phyloP scores from a whole-genome alignment of 23 tunicate genomes.

The Aplidium turbinatum region DNA sequence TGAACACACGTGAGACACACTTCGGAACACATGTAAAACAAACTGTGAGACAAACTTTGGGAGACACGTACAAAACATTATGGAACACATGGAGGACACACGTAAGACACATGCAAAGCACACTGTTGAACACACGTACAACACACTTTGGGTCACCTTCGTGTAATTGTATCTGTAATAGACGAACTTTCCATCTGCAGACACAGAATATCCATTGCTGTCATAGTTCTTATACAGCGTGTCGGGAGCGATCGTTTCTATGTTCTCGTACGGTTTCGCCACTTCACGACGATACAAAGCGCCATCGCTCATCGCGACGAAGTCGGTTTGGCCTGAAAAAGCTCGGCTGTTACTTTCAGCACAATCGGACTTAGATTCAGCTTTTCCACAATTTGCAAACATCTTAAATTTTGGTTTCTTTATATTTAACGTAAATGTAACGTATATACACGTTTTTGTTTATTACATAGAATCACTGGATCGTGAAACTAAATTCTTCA shows the following conservation, averaged over 20 bases:
- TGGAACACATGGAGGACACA: too few relatives aligned
- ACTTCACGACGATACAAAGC: constrained; percentile 23
- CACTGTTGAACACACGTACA: not conserved
- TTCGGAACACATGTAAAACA: too few relatives aligned
- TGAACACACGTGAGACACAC: too few relatives aligned
- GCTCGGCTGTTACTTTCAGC: not conserved
- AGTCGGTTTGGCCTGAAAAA: constrained; percentile 34
- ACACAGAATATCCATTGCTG: constrained; percentile 38
- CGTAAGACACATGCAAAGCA: not conserved
- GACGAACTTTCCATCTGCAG: constrained; percentile 62
- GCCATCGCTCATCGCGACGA: constrained; percentile 21
- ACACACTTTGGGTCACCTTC: constrained; percentile 28
- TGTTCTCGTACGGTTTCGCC: constrained; percentile 11
- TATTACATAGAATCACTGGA: too few relatives aligned
- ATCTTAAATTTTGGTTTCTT: not conserved
- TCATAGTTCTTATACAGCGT: constrained; percentile 6
- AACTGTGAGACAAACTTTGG: too few relatives aligned
- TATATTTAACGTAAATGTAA: constrained; percentile 3
- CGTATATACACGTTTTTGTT: too few relatives aligned
- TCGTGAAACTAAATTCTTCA: too few relatives aligned
- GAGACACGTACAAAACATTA: too few relatives aligned
- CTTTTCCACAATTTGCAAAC: not conserved
- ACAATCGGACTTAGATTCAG: not conserved
- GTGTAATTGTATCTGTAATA: constrained; percentile 44
- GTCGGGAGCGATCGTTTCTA: constrained; percentile 14